These are phyloP conservation scores for Anguilla pacifica DNA, from an alignment of 2,797 vertebrate species.

Conservation along the genomic window DNA sequence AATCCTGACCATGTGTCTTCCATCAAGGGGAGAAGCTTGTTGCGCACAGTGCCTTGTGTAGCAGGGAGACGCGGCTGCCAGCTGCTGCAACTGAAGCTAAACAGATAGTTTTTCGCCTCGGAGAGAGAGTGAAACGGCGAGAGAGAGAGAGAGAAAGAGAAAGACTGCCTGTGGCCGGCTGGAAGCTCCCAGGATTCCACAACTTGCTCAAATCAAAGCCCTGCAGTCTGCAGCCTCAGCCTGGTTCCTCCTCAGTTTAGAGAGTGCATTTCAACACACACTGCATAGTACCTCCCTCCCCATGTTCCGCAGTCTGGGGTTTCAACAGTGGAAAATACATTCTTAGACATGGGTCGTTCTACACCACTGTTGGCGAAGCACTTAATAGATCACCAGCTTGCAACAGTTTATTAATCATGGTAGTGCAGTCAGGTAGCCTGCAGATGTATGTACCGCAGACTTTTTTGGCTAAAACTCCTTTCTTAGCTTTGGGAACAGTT, in stretches of 20 bases:
- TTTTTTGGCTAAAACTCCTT: background rate
- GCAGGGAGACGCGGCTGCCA: conserved; percentile 26
- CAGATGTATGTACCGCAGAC: background rate
- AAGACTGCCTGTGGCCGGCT: conserved; percentile 36
- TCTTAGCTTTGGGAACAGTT: background rate
- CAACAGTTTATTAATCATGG: conserved; percentile 23
- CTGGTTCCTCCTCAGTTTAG: conserved; percentile 35
- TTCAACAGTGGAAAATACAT: conserved; percentile 55
- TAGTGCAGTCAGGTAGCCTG: background rate
- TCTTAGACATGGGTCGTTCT: conserved; percentile 54
- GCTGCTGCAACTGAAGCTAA: conserved; percentile 42
- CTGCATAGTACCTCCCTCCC: conserved; percentile 16
- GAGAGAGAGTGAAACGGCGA: background rate
- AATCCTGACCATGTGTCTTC: conserved; percentile 42
- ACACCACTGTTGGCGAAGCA: conserved; percentile 49
- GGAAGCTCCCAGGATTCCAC: conserved; percentile 43
- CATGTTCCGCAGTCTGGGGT: background rate
- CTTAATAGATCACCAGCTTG: conserved; percentile 61
- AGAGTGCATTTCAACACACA: conserved; percentile 21
- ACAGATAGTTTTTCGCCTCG: conserved; percentile 33
- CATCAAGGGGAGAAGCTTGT: conserved; percentile 31
- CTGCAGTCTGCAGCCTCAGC: conserved; percentile 25
- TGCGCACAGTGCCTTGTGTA: conserved; percentile 25
- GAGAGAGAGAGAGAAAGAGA: conserved; percentile 26
- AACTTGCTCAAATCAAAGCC: conserved; percentile 39